phyloP scores from a whole-genome alignment of 2,888 invertebrate species.

The Cephalotes varians region DNA sequence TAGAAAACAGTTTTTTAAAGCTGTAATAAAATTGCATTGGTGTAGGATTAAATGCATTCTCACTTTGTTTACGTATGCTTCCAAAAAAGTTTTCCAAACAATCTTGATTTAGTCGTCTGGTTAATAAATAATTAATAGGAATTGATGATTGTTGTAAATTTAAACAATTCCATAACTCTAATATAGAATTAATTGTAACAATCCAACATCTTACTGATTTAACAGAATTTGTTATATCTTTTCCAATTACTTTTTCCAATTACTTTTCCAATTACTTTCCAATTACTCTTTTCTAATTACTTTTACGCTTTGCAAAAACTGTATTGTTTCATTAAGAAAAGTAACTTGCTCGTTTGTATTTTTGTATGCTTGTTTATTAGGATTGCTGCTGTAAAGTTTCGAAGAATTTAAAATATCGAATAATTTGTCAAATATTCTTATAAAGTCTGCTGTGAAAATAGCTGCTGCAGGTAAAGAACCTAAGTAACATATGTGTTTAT shows the following conservation, averaged over 20 bases:
- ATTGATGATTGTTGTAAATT: constrained; percentile 6
- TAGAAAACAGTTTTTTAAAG: constrained; percentile 14
- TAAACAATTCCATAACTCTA: background rate
- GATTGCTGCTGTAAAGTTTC: background rate
- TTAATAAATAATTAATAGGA: background rate
- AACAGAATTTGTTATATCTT: constrained; percentile 3
- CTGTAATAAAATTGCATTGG: background rate
- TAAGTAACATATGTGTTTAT: constrained; percentile 5
- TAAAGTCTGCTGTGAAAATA: background rate
- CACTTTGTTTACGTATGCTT: background rate
- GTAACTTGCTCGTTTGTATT: background rate
- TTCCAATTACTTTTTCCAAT: too few relatives aligned
- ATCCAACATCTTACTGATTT: constrained; percentile 26
- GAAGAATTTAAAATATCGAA: constrained; percentile 13
- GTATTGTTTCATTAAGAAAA: background rate
- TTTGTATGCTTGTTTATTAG: constrained; percentile 20
- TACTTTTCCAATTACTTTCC: too few relatives aligned
- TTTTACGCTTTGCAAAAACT: constrained; percentile 3
- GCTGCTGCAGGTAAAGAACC: background rate
- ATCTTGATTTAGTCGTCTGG: constrained; percentile 12
- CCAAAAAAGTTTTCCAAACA: background rate
- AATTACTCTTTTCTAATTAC: constrained; percentile 8
- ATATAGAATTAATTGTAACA: constrained; percentile 14
- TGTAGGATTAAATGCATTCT: constrained; percentile 3
- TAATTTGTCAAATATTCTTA: constrained; percentile 13